A percentile compares a stretch with the other conserved stretches of the same genome.
Conservation (phyloP, 2,797 vertebrate genomes). For the Rhinatrema bivittatum region DNA sequence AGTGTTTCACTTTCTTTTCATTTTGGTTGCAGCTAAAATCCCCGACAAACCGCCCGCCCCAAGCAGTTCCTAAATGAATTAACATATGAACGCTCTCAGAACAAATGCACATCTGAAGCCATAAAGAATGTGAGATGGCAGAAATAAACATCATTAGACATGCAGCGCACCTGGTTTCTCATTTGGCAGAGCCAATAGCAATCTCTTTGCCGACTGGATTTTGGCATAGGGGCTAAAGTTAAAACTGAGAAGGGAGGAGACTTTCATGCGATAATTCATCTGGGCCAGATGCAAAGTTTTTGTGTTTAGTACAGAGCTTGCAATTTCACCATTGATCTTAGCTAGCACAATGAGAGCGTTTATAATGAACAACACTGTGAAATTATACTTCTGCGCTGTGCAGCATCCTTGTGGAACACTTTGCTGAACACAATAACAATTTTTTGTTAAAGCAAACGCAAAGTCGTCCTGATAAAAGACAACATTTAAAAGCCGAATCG, state of each 20-base stretch:
- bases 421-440: too few species aligned
- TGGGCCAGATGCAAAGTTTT: not conserved
- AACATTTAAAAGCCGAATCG: too few species aligned
- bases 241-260: not conserved
- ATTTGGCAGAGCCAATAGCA: not conserved
- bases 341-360: not conserved
- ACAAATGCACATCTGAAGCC: slow-evolving; percentile 6
- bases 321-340: slow-evolving; percentile 1
- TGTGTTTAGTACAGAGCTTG: not conserved
- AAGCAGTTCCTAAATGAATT: slow-evolving; percentile 7
- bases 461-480: too few species aligned
- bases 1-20: slow-evolving; percentile 10
- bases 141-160: not conserved
- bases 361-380: too few species aligned
- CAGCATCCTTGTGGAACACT: too few species aligned
- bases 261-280: slow-evolving; percentile 2
- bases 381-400: too few species aligned
- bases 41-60: too few species aligned
- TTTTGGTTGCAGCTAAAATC: slow-evolving; percentile 1
- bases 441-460: too few species aligned
- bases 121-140: slow-evolving; percentile 1
- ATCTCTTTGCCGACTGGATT: not conserved
- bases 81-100: slow-evolving; percentile 6
- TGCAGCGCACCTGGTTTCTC: slow-evolving; percentile 5
- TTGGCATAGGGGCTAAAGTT: not conserved